Conservation (phyloP, 2,113 vertebrate genomes). For the Uria aalge region DNA sequence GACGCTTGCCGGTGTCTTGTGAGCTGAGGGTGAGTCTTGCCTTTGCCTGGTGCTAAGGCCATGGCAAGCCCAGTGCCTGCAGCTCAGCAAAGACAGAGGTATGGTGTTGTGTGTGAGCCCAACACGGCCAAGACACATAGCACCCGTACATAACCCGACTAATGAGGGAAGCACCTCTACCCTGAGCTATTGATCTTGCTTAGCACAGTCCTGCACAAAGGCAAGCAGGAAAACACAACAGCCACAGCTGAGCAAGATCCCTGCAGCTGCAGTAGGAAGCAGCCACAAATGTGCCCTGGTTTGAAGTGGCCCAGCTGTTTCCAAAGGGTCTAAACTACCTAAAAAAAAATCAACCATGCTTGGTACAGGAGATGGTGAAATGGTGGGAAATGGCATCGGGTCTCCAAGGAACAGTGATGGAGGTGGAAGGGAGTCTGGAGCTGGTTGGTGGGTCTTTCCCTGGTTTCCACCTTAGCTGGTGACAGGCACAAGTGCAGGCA, state of each 20-base stretch:
- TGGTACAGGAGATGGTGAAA: not conserved
- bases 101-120: not conserved
- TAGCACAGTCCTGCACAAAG: not conserved
- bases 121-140: not conserved
- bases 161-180: not conserved
- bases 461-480: not conserved
- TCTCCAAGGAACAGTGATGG: not conserved
- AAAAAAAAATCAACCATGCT: not conserved
- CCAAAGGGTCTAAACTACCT: not conserved
- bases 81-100: not conserved
- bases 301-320: not conserved
- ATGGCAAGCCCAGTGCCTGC: not conserved
- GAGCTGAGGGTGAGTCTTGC: not conserved
- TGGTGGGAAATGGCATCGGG: not conserved
- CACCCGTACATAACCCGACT: fast-evolving
- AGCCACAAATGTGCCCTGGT: not conserved
- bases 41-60: not conserved
- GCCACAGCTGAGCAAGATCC: not conserved
- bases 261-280: not conserved
- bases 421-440: not conserved
- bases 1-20: not conserved
- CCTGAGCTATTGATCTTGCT: not conserved
- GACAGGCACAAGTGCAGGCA: not conserved
- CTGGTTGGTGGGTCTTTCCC: not conserved
- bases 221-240: not conserved